Evolutionary conservation across 1,140 invertebrate species (phyloP), one percentile per base, ranked within the genome.

Genomic region (Lasioglossum albipes): DNA sequence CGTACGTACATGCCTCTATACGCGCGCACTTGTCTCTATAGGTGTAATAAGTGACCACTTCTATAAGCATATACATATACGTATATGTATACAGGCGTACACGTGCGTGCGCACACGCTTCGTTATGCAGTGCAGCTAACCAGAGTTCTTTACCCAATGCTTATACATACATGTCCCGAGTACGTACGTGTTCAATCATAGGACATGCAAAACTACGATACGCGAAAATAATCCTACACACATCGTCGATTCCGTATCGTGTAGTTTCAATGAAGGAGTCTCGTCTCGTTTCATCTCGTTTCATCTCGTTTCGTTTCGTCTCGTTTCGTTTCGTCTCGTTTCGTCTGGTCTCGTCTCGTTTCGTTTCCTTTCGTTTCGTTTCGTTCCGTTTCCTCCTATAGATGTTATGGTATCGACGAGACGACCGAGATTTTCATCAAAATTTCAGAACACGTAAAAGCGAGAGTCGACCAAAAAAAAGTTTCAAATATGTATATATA

Each of bases 61-160:
- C 52, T 75, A 66, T 74, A 71, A 57, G 64, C 42, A 61, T 68
- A 73, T 69, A 62, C 78, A 49, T 49, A 9, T 12, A 67, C 66
- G 57, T 59, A 54, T 66, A 67, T 71, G 57, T 59, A 54, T 66
- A 74, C 57, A 57, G 27, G 73, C 71, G 41, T 66, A 77, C 78
- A 81, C 75, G 70, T 62, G 80, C 75, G 62, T 83, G 83, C 78
- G 84, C 76, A 80, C 73, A 72, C 84, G 84, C 85, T 59, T 79
- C 70, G 65, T 78, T 83, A 79, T 85, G 81, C 83, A 73, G 72
- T 76, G 71, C 70, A 67, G 54, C 52, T 42, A 77, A 72, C 45
- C 68, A 27, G 36, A 83, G 68, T 78, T 49, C 81, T 80, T 79
- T 75, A 83, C 68, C 68, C 67, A 83, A n/a, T 59, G 49, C 64